phyloP scores from a whole-genome alignment of 2,113 vertebrate species.

The Dicrurus megarhynchus region DNA sequence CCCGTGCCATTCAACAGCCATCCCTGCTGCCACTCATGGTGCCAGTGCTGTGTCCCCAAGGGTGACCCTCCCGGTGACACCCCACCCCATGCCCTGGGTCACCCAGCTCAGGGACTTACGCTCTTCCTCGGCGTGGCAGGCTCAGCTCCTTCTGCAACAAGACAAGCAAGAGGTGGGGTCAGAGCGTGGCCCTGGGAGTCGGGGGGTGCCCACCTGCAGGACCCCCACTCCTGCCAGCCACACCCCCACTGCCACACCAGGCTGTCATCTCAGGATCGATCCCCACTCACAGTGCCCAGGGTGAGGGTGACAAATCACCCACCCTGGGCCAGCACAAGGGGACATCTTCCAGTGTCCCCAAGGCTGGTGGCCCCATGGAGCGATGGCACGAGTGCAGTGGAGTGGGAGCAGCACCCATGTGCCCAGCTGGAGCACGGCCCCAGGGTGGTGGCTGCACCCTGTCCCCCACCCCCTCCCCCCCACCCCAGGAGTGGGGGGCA shows the following conservation, averaged over 20 bases:
- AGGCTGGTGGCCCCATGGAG: background rate
- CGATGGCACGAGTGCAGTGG: rapidly evolving
- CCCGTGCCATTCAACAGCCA: rapidly evolving
- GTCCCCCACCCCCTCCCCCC: background rate
- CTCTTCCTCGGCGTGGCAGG: conserved; percentile 86
- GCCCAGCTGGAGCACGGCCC: background rate
- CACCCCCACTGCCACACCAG: rapidly evolving
- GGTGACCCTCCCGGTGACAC: background rate
- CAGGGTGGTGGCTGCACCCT: background rate
- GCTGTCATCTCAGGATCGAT: rapidly evolving
- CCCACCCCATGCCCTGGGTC: rapidly evolving
- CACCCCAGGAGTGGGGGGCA: rapidly evolving
- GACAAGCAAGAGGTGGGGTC: background rate
- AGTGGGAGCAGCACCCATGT: background rate
- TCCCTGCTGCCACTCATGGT: rapidly evolving
- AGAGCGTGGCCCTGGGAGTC: rapidly evolving
- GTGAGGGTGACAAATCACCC: background rate
- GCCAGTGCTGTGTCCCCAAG: background rate
- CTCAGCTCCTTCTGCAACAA: conserved; percentile 91
- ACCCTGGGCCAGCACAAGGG: rapidly evolving
- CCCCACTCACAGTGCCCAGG: rapidly evolving
- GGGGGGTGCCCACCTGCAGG: rapidly evolving
- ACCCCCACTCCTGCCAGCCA: background rate
- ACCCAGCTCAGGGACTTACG: conserved; percentile 77
- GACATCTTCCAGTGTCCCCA: background rate